These are phyloP conservation scores for Forbesichthys papilliferus DNA, from an alignment of 2,113 vertebrate species.

Conservation along the genomic window DNA sequence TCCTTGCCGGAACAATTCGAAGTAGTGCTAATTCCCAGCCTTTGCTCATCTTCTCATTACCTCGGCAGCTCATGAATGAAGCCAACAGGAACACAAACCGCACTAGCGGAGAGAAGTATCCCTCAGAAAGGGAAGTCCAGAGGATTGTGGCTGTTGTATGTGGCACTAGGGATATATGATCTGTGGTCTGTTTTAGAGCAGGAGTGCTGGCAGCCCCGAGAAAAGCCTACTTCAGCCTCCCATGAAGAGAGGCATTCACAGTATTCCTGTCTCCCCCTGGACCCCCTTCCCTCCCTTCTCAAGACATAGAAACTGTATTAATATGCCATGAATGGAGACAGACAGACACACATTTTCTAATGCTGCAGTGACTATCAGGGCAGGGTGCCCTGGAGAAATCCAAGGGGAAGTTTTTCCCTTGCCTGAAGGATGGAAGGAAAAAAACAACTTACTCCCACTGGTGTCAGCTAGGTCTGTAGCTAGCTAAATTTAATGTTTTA, in stretches of 20 bases:
- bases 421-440: conserved; percentile 29
- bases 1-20: conserved; percentile 46
- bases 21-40: conserved; percentile 49
- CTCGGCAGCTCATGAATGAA: conserved; percentile 60
- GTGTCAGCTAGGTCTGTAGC: conserved; percentile 25
- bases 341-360: conserved; percentile 72
- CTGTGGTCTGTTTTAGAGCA: conserved; percentile 66
- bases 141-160: conserved; percentile 70
- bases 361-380: conserved; percentile 34
- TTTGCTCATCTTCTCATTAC: conserved; percentile 60
- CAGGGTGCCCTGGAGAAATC: conserved; percentile 54
- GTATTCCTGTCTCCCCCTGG: conserved; percentile 54
- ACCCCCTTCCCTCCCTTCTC: conserved; percentile 24
- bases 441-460: conserved; percentile 22
- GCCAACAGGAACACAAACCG: conserved; percentile 61
- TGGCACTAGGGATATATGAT: conserved; percentile 70
- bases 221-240: conserved; percentile 53
- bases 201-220: conserved; percentile 49
- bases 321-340: conserved; percentile 76
- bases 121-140: conserved; percentile 71
- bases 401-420: conserved; percentile 43
- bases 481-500: conserved; percentile 14
- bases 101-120: conserved; percentile 59
- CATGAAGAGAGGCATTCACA: conserved; percentile 75
- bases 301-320: conserved; percentile 75